Evolutionary conservation across 1,140 invertebrate species (phyloP).

Genomic region (Atta texana): DNA sequence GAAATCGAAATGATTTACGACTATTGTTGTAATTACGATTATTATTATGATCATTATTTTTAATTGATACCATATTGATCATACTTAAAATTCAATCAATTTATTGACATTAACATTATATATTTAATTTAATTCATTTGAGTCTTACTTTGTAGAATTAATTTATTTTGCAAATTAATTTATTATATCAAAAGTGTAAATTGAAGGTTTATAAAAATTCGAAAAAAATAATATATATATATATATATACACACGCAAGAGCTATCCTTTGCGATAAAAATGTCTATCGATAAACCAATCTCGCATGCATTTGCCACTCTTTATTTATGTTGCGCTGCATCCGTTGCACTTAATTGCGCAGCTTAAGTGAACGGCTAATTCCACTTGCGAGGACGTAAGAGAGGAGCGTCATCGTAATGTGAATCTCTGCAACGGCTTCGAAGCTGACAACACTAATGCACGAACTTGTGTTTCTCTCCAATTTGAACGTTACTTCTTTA

Average conservation of each 20-base stretch:
- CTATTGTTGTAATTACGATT: too few species aligned
- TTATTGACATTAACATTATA: too few species aligned
- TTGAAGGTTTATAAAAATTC: background rate
- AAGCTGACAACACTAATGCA: background rate
- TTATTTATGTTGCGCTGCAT: slow-evolving; percentile 35
- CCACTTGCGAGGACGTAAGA: background rate
- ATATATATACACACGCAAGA: too few species aligned
- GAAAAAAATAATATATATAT: background rate
- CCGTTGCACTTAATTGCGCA: slow-evolving; percentile 37
- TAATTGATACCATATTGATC: too few species aligned
- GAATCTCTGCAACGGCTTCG: background rate
- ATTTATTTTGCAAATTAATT: too few species aligned
- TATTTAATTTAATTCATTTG: too few species aligned
- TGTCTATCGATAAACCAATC: background rate
- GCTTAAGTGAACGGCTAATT: slow-evolving; percentile 28
- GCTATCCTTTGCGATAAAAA: slow-evolving; percentile 12
- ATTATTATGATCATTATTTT: too few species aligned
- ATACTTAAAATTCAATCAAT: too few species aligned
- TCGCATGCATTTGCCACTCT: background rate
- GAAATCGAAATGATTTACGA: too few species aligned
- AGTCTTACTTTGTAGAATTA: too few species aligned
- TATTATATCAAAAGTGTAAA: background rate
- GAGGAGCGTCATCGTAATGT: slow-evolving; percentile 5
- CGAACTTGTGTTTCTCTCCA: background rate
- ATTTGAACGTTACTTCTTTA: background rate